Conservation (phyloP, 2,113 vertebrate genomes). For the Gymnobelideus leadbeateri region DNA sequence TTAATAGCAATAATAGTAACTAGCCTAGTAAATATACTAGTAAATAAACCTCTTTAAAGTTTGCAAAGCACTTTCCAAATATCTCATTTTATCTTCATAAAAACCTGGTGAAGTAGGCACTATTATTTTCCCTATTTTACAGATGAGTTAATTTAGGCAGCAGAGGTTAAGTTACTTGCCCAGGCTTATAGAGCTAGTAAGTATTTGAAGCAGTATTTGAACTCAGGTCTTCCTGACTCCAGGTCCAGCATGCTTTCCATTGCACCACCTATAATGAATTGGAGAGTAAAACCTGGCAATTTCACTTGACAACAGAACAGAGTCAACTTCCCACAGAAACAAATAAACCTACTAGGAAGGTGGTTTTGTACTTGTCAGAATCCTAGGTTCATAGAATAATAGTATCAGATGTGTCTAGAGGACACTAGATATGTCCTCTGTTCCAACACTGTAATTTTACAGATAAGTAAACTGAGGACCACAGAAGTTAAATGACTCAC, state of each 20-base stretch:
- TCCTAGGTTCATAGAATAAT: background rate
- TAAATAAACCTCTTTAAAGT: no score
- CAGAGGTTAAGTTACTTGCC: background rate
- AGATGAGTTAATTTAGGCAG: background rate
- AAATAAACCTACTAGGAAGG: background rate
- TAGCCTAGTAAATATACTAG: no score
- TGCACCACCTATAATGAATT: background rate
- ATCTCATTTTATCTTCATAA: background rate
- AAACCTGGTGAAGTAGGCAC: background rate
- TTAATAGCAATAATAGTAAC: background rate
- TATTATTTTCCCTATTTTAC: background rate
- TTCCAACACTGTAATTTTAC: background rate
- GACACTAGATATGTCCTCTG: background rate
- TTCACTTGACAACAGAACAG: background rate
- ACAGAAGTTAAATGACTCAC: background rate
- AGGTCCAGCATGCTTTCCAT: background rate
- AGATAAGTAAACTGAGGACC: background rate
- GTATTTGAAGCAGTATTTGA: background rate
- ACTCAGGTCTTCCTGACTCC: background rate
- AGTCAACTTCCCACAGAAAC: background rate
- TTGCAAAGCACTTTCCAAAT: background rate
- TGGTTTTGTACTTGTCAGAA: background rate
- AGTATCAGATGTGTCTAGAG: background rate
- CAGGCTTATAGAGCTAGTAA: background rate
- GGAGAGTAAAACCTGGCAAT: background rate